Conservation (phyloP, 2,797 vertebrate species). For the Fundulus diaphanus region DNA sequence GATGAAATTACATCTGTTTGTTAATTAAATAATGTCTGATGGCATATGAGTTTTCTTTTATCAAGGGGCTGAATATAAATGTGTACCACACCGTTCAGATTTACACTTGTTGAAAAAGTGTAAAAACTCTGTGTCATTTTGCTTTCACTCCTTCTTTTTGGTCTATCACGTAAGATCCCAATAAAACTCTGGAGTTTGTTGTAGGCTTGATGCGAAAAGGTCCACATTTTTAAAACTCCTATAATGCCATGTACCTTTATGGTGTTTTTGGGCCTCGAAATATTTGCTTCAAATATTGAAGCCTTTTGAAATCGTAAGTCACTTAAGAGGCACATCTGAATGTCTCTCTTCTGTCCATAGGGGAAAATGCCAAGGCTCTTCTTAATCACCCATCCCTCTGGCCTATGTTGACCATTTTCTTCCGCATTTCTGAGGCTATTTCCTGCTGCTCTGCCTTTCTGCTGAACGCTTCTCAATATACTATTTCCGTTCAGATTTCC, state of each 20-base stretch:
- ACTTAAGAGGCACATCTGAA: conserved; percentile 10
- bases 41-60: background rate
- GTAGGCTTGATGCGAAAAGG: background rate
- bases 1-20: background rate
- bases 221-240: background rate
- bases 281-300: background rate
- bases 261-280: background rate
- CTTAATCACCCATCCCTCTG: conserved; percentile 32
- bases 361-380: conserved; percentile 27
- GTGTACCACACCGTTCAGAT: background rate
- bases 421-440: conserved; percentile 41
- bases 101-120: background rate
- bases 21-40: background rate
- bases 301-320: conserved; percentile 7
- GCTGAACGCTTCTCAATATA: conserved; percentile 61
- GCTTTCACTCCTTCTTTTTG: background rate
- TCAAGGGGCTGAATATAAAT: background rate
- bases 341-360: conserved; percentile 7
- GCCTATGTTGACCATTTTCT: conserved; percentile 12
- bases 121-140: background rate
- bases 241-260: background rate
- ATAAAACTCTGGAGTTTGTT: background rate
- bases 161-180: background rate
- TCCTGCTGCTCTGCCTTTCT: conserved; percentile 48
- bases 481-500: conserved; percentile 69